Evolutionary conservation across 35 echinoderm and acorn worm genomes (phyloP).

Genomic region (Chiridota heheva): DNA sequence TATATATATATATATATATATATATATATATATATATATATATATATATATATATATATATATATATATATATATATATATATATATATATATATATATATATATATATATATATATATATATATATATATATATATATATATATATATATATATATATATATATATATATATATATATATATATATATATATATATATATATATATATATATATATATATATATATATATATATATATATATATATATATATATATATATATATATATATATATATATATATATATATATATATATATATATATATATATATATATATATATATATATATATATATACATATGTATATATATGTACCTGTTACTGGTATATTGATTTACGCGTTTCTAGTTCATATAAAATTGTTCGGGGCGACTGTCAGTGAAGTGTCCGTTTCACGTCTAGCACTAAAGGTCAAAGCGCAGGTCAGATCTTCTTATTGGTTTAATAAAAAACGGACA

Average conservation of each 20-base stretch:
- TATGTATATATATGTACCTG: no score
- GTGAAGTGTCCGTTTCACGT: no score
- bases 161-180: neutral
- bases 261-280: neutral
- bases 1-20: no score
- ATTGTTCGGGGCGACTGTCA: no score
- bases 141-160: neutral
- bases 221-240: neutral
- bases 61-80: neutral
- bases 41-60: neutral
- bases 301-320: neutral
- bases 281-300: neutral
- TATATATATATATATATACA: neutral
- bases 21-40: no score
- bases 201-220: neutral
- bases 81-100: neutral
- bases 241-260: neutral
- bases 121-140: neutral
- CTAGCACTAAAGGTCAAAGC: no score
- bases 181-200: neutral
- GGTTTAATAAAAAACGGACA: no score
- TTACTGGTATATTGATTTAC: neutral
- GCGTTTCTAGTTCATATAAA: no score
- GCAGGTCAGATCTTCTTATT: no score
- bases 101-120: neutral